These are phyloP conservation scores for Rhadina sibilatrix DNA, from an alignment of 2,113 vertebrate genomes.

Conservation along the genomic window DNA sequence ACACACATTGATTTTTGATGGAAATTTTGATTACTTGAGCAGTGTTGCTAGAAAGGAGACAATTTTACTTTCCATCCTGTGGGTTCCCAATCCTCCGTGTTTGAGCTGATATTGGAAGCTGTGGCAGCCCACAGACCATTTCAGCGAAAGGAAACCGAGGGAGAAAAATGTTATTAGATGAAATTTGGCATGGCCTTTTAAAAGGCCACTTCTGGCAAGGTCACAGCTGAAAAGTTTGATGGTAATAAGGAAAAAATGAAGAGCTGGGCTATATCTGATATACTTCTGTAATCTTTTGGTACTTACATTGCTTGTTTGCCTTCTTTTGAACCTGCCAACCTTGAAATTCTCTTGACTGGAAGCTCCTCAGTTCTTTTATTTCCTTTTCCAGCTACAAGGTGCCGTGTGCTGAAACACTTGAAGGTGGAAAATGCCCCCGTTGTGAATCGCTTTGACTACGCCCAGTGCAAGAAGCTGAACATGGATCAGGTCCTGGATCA, in stretches of 20 bases:
- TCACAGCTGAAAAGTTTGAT: neutral
- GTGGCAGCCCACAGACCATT: neutral
- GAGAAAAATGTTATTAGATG: neutral
- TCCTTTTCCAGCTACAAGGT: slow-evolving; percentile 86
- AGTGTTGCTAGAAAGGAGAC: neutral
- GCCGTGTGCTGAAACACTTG: slow-evolving; percentile 92
- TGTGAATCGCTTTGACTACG: slow-evolving; percentile 95
- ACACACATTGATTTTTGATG: neutral
- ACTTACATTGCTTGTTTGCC: neutral
- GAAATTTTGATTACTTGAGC: neutral
- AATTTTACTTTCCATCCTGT: neutral
- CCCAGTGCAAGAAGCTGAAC: slow-evolving; percentile 96
- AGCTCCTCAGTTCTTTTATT: neutral
- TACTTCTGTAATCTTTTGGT: neutral
- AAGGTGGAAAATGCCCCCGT: slow-evolving; percentile 91
- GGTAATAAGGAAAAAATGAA: neutral
- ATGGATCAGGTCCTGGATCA: slow-evolving; percentile 97
- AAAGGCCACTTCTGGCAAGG: neutral
- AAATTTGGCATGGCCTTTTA: neutral
- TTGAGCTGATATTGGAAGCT: neutral
- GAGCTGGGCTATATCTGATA: neutral
- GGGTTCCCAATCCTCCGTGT: neutral
- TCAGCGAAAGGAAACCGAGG: neutral
- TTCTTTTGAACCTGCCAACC: neutral
- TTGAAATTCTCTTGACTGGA: neutral